Conservation (phyloP, 2,888 invertebrate species). For the Thecocarcelia acutangulata region DNA sequence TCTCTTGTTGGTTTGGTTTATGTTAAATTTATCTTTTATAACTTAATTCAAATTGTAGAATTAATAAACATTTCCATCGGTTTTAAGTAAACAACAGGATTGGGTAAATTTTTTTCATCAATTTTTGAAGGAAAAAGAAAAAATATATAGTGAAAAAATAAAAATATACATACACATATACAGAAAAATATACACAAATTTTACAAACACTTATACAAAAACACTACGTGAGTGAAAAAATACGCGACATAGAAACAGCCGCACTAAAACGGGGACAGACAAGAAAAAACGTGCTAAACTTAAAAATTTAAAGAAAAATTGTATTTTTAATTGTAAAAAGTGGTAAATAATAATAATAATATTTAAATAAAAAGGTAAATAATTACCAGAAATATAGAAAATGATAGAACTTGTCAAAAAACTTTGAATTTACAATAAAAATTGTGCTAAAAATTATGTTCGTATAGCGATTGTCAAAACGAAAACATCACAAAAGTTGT, state of each 20-base stretch:
- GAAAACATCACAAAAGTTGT: background rate
- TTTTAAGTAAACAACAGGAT: slow-evolving; percentile 59
- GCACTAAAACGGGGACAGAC: slow-evolving; percentile 66
- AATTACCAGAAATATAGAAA: slow-evolving; percentile 38
- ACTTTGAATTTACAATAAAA: slow-evolving; percentile 5
- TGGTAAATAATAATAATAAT: slow-evolving; percentile 31
- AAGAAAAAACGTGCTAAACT: slow-evolving; percentile 67
- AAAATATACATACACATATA: slow-evolving; percentile 60
- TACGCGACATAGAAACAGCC: slow-evolving; percentile 69
- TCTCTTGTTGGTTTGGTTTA: slow-evolving; percentile 22
- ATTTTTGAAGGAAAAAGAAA: slow-evolving; percentile 29
- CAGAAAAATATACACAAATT: slow-evolving; percentile 66
- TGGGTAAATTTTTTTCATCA: slow-evolving; percentile 43
- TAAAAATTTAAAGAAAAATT: slow-evolving; percentile 46
- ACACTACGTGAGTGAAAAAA: slow-evolving; percentile 59
- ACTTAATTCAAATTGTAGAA: background rate
- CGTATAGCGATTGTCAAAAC: background rate
- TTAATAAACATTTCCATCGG: slow-evolving; percentile 24
- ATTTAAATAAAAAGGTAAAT: slow-evolving; percentile 45
- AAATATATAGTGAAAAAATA: slow-evolving; percentile 58
- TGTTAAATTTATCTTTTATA: background rate
- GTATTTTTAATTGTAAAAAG: slow-evolving; percentile 32
- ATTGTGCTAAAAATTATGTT: slow-evolving; percentile 7
- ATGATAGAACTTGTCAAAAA: slow-evolving; percentile 20
- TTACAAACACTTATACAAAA: slow-evolving; percentile 59